Base-by-base conservation (phyloP, 2,888 invertebrate genomes). In the Phaonia tiefii region DNA sequence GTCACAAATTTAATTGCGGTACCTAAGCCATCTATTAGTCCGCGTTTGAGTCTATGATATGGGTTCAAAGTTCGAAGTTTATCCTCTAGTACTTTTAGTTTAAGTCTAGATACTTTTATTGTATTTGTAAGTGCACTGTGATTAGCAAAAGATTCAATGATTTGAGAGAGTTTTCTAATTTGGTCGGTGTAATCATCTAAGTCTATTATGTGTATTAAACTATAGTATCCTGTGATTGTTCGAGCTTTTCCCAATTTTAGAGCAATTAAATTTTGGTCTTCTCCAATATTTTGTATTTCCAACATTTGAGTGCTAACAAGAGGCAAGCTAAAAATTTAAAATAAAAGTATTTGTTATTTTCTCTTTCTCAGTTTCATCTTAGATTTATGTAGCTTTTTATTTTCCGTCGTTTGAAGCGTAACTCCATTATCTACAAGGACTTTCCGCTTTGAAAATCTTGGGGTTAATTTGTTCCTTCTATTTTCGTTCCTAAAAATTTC, bases 341-440 rank as follows among this genome's bases (percentile, higher is more conserved):
- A 44, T 44, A 44, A 11, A 44, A 11, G 13, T 44, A 11, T 44
- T 44, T 44, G 44, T 44, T 44, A 44, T 44, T 44, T 44, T 44
- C 44, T 26, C 13, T 56, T 26, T n/a, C 2, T 86, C 83, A 76
- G 77, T 20, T 13, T 86, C 84, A 0, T 84, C 83, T 60, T 84
- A 70, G 1, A 86, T 85, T 80, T 88, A 88, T 1, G 85, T 81
- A 0, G 86, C 86, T 65, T 88, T 86, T 7, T 87, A 87, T 71
- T 80, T 85, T 11, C 86, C 84, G 10, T 86, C 86, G 0, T 88
- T 84, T 1, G 85, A 69, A 4, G 87, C 85, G 13, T 89, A 82
- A 8, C 88, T 60, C 65, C 87, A 87, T 5, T 89, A 87, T 13
- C 89, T 65, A 75, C 84, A 89, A 22, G 83, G 80, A 0, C 87